phyloP scores from a whole-genome alignment of 2,888 invertebrate genomes.

The Lissocephala sabroskyi region DNA sequence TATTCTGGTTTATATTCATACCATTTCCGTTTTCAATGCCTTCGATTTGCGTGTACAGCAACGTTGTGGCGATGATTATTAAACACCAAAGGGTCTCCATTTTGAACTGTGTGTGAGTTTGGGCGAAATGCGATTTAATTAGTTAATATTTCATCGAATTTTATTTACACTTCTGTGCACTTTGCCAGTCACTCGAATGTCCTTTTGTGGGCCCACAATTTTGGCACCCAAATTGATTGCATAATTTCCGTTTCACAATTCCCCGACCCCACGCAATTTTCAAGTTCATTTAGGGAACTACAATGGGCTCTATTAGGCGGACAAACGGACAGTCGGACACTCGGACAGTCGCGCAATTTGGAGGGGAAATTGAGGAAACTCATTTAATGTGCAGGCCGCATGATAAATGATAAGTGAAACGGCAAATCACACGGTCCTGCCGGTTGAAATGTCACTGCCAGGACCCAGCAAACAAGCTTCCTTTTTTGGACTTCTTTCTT shows the following conservation, averaged over 20 bases:
- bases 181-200: background rate
- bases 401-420: conserved; percentile 54
- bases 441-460: conserved; percentile 35
- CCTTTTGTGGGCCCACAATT: conserved; percentile 21
- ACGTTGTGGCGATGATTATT: conserved; percentile 34
- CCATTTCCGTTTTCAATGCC: conserved; percentile 35
- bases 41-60: conserved; percentile 40
- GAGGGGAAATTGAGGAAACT: conserved; percentile 51
- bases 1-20: conserved; percentile 17
- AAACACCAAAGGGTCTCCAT: conserved; percentile 50
- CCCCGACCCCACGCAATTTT: conserved; percentile 33
- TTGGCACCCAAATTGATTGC: conserved; percentile 65
- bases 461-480: background rate
- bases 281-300: conserved; percentile 47
- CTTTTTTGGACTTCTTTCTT: too few relatives aligned
- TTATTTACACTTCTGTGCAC: background rate
- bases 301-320: background rate
- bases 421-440: conserved; percentile 20
- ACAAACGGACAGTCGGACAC: background rate
- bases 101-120: conserved; percentile 1
- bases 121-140: conserved; percentile 8
- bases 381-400: conserved; percentile 58
- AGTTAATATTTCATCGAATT: too few relatives aligned
- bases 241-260: conserved; percentile 60
- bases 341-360: conserved; percentile 25